Evolutionary conservation across 1,140 invertebrate genomes (phyloP), one percentile per base, ranked within the genome.

Genomic region (Acyrthosiphon pisum): DNA sequence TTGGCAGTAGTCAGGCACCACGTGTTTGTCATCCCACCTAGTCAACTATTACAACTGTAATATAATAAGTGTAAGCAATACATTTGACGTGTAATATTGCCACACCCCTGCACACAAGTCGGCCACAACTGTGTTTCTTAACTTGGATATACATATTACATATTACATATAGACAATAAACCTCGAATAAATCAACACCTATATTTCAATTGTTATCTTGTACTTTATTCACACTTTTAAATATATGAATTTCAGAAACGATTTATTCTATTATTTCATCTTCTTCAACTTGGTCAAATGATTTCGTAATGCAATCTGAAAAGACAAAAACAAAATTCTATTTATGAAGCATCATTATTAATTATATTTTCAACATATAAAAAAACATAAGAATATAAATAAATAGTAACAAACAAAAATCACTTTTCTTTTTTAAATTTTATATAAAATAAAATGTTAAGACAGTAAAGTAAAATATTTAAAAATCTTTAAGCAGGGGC

Each of bases 241-340:
- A 76, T 76, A n/a, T 11, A 76, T 76, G 30, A n/a, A 76, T 6
- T 35, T 76, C 26, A 60, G 14, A 76, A 14, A 76, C 20, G n/a
- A 60, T 30, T 14, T 6, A 76, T 76, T 18, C 14, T 18, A 76
- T 76, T 76, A 76, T 76, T 76, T 76, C 60, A 76, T 76, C 14
- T 76, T 76, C 14, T 76, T 76, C 60, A 76, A n/a, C 60, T 76
- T 76, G 60, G 60, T 76, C 60, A 76, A 76, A 76, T 76, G 60
- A 76, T 76, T 76, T n/a, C 60, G 60, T 35, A 76, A 76, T n/a
- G 60, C 60, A 35, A 76, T 76, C 60, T 76, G 14, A n/a, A 76
- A 76, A 76, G 6, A 50, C 50, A n/a, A 68, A 11, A 68, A 60
- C 26, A 60, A 60, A 60, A 30, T 60, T 7, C 26, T 60, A 11